Evolutionary conservation across 2,113 vertebrate species (phyloP), one percentile per base, ranked within the genome.

Genomic region (Acanthisitta chloris): DNA sequence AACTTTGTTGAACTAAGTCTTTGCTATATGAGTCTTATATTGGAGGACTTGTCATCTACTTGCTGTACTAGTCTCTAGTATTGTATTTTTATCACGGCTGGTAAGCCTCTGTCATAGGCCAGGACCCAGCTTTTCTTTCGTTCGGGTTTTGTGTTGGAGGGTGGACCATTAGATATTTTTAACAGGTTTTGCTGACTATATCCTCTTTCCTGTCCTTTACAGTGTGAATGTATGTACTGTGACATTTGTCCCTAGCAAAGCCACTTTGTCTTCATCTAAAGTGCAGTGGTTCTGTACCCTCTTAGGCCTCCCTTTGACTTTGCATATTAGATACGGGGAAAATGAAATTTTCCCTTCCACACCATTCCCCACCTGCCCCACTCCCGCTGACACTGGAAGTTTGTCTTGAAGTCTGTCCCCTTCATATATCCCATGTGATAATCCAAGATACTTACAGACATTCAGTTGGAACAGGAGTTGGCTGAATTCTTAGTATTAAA

Each of bases 101-200:
- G 36, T 62, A 33, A 88, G 26, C 24, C 40, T 74, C 55, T 71
- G 51, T 46, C 46, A 8, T 76, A 64, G 79, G 21, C 31, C 28
- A 40, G 48, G 65, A 72, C 28, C 46, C 16, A 55, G 21, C 23
- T 90, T 87, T 89, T 74, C 40, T 79, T 91, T 92, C 23, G 23
- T 64, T 82, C 33, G 42, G 24, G 21, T 74, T 84, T 74, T 86
- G 12, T 71, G 33, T 79, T 64, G 48, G 82, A 80, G 48, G 23
- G 25, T 29, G 11, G 21, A 43, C 23, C n/a, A 10, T 58, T 66
- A 66, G 34, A 2, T 74, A 31, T 66, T 81, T 86, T 81, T 73
- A 23, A 34, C 0, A 0, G 26, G 14, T 73, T 70, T 61, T 48
- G 31, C 69, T 88, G 57, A 28, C 36, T 58, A 0, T 78, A 11